phyloP scores from a whole-genome alignment of 2,797 vertebrate genomes.

The Chelonia mydas region DNA sequence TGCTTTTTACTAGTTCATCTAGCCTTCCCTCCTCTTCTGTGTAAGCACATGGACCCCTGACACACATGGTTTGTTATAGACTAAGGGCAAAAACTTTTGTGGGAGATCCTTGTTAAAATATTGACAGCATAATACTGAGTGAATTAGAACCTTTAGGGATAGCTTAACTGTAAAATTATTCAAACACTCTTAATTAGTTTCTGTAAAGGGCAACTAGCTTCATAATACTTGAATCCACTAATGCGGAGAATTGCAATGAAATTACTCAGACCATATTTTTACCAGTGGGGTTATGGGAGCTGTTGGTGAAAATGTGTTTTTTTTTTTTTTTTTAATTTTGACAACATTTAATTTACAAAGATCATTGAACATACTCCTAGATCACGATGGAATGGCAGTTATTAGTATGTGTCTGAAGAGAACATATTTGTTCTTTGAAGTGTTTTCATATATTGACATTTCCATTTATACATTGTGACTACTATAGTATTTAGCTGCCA shows the following conservation, averaged over 20 bases:
- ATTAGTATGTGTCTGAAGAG: not conserved
- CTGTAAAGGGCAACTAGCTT: fast-evolving
- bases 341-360: not conserved
- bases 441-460: not conserved
- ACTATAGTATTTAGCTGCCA: not conserved
- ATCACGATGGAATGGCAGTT: not conserved
- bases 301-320: not conserved
- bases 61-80: not conserved
- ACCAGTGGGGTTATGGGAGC: not conserved
- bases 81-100: not conserved
- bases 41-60: not conserved
- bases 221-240: fast-evolving
- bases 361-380: not conserved
- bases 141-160: fast-evolving
- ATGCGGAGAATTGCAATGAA: not conserved
- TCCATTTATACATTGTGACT: not conserved
- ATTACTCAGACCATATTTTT: not conserved
- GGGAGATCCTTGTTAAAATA: not conserved
- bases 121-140: not conserved
- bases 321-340: not conserved
- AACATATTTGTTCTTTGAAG: not conserved
- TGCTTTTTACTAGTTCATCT: slow-evolving; percentile 12
- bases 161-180: not conserved
- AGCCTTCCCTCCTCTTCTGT: not conserved
- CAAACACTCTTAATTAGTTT: fast-evolving